Percentiles rank a stretch among this genome's conserved stretches.
Evolutionary conservation across 2,797 vertebrate species (phyloP).

Genomic region (Eidolon dupreanum): DNA sequence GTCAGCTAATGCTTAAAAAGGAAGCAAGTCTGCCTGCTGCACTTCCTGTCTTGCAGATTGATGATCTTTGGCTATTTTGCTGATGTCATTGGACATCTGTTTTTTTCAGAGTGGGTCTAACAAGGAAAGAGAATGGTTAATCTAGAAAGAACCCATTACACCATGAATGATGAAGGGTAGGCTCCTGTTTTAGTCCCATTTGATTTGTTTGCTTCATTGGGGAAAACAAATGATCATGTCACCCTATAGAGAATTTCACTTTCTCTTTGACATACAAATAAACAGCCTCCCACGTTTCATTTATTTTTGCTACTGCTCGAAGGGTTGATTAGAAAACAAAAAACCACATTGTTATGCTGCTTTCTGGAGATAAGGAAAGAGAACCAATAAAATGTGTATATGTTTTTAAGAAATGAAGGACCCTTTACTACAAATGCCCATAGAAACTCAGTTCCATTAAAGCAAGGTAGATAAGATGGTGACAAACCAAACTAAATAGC

Average conservation of each 20-base stretch:
- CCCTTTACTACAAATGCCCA: neutral
- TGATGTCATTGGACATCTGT: slow-evolving; percentile 63
- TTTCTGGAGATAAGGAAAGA: neutral
- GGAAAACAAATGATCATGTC: slow-evolving; percentile 60
- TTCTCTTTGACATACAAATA: slow-evolving; percentile 62
- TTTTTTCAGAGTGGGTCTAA: neutral
- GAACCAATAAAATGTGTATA: neutral
- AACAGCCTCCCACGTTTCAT: slow-evolving; percentile 49
- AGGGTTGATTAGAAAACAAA: slow-evolving; percentile 23
- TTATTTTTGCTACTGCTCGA: slow-evolving; percentile 46
- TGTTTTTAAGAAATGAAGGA: neutral
- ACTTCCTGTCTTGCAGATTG: slow-evolving; percentile 58
- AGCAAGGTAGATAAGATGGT: neutral
- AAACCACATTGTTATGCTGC: neutral
- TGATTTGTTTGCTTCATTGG: slow-evolving; percentile 68
- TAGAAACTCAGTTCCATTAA: neutral
- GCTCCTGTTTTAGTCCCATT: slow-evolving; percentile 37
- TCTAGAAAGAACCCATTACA: slow-evolving; percentile 49
- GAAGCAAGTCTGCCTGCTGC: slow-evolving; percentile 8
- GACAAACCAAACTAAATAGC: neutral
- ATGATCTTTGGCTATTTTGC: slow-evolving; percentile 43
- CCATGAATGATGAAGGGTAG: slow-evolving; percentile 45
- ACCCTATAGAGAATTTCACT: slow-evolving; percentile 51
- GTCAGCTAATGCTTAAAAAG: neutral
- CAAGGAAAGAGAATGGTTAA: slow-evolving; percentile 42